These are phyloP conservation scores for Grammomys surdaster DNA, from an alignment of 2,113 vertebrate genomes.

Conservation along the genomic window DNA sequence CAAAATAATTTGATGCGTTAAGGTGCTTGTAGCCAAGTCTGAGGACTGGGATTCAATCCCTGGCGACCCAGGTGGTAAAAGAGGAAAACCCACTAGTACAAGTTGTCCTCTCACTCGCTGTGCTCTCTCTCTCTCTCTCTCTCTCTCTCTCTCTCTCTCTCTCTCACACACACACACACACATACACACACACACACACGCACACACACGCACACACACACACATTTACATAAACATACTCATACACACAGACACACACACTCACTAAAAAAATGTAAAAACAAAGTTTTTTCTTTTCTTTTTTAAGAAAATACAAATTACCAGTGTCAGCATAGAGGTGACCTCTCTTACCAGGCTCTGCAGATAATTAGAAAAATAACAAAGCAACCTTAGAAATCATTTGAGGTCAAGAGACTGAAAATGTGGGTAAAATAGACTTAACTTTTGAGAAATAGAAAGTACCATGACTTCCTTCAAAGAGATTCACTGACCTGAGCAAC, in stretches of 20 bases:
- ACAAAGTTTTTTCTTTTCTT: background rate
- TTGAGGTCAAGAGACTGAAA: conserved; percentile 10
- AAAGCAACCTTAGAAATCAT: background rate
- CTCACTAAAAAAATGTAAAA: background rate
- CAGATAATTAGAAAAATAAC: conserved; percentile 10
- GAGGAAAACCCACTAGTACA: background rate
- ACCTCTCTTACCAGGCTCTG: background rate
- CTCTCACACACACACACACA: background rate
- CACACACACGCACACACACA: background rate
- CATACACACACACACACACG: background rate
- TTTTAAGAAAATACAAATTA: background rate
- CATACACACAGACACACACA: background rate
- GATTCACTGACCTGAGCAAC: background rate
- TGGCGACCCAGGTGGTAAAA: background rate
- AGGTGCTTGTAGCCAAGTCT: background rate
- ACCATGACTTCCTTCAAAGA: background rate
- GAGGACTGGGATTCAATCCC: background rate
- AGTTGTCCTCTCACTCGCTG: background rate
- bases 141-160: too few relatives aligned
- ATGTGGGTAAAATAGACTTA: background rate
- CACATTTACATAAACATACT: background rate
- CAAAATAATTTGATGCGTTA: background rate
- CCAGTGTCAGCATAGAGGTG: background rate
- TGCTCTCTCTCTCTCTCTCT: background rate
- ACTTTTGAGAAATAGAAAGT: conserved; percentile 37